These are phyloP conservation scores for Psilopogon haemacephalus DNA, from an alignment of 2,113 vertebrate genomes.

Conservation along the genomic window DNA sequence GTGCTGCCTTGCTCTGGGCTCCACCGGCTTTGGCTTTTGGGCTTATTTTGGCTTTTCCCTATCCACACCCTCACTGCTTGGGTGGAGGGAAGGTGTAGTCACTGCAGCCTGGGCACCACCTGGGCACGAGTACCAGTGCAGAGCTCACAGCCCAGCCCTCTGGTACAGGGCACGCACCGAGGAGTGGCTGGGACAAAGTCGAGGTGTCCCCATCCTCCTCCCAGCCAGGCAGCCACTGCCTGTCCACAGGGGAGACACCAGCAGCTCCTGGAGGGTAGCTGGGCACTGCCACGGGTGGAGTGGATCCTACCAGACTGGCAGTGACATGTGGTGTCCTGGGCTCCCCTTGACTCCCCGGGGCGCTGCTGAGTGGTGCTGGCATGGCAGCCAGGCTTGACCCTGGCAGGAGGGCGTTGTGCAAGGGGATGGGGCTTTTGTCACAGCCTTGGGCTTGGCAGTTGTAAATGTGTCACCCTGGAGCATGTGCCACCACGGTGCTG, in stretches of 20 bases:
- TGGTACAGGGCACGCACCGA: fast-evolving
- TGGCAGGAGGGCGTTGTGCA: not conserved
- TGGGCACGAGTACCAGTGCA: fast-evolving
- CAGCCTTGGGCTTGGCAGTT: not conserved
- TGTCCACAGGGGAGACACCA: too few relatives aligned
- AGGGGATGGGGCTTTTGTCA: not conserved
- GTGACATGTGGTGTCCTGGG: fast-evolving
- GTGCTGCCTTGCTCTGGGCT: not conserved
- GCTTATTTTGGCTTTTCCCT: not conserved
- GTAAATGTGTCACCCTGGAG: fast-evolving
- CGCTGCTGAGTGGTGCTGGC: not conserved
- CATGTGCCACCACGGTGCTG: fast-evolving
- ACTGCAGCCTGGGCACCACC: not conserved
- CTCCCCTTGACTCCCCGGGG: not conserved
- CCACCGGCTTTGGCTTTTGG: not conserved
- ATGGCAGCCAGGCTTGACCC: not conserved
- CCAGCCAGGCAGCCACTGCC: not conserved
- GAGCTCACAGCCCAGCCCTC: not conserved
- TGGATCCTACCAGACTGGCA: not conserved
- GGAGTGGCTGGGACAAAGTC: fast-evolving
- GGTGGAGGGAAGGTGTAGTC: not conserved
- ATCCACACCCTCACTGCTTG: not conserved
- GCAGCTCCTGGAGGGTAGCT: not conserved
- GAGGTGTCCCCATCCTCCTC: not conserved
- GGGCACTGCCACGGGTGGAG: not conserved